Base-by-base conservation (phyloP, 2,888 invertebrate genomes). In the Troides oblongomaculatus region DNA sequence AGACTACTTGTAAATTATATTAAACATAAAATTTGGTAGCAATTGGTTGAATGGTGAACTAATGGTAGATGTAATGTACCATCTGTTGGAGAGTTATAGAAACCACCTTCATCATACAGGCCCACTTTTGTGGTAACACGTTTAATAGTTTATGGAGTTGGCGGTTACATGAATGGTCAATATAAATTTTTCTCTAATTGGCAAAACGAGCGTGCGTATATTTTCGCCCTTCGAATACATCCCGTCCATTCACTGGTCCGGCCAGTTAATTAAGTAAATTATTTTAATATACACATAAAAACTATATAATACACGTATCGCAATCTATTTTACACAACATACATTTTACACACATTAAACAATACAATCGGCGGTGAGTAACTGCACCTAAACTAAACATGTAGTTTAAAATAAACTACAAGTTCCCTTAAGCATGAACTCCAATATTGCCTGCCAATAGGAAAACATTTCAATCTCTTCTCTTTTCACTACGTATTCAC, bases 301-400 rank as follows among this genome's bases (percentile, higher is more conserved):
- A 78, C 84, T 88, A 89, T 88, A 87, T 85, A 81, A 84, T 86
- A 88, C 87, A 87, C 74, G 77, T 76, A 80, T 79, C 78, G 77
- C 77, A 77, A 79, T 81, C 81, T 84, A 84, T 81, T 77, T 79
- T 84, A 85, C 82, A 87, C 77, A 77, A 71, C 74, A 72, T 74
- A 75, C 73, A 74, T 72, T 72, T 69, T 73, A 73, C 73, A 72
- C 72, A 73, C 74, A 74, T 76, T 74, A 75, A 75, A 74, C 72
- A 39, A 76, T 76, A 78, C 76, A 79, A 70, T 74, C 66, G 68
- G 72, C 73, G 72, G 72, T 72, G 62, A 71, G 72, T 73, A 73
- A 65, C 50, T 63, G 46, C 60, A 74, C 68, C 69, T 21, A 21
- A 21, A 21, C 21, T 21, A 21, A 21, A 21, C 70, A 66, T 70